These are phyloP conservation scores for Volucella inflata DNA, from an alignment of 2,888 invertebrate species.

Conservation along the genomic window DNA sequence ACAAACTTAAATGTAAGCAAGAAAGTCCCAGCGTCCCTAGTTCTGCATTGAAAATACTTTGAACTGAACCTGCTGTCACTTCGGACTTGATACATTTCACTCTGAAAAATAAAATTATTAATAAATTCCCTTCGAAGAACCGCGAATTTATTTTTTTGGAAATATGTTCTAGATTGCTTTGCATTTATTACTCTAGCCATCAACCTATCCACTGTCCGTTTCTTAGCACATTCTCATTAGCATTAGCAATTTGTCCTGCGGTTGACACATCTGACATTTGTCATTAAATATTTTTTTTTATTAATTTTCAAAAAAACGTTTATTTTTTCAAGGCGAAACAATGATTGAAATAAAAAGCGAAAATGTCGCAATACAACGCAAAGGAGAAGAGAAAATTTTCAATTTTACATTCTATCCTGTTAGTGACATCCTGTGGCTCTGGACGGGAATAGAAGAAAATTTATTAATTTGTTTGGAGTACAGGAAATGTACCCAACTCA, in stretches of 20 bases:
- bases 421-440: constrained; percentile 35
- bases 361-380: constrained; percentile 11
- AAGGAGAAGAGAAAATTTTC: constrained; percentile 11
- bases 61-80: too few species aligned
- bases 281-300: constrained; percentile 30
- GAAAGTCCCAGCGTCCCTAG: too few species aligned
- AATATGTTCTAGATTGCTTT: neutral
- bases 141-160: too few species aligned
- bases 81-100: too few species aligned
- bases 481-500: constrained; percentile 1
- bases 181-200: neutral
- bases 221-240: constrained; percentile 39
- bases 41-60: too few species aligned
- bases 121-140: too few species aligned
- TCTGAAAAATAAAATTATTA: too few species aligned
- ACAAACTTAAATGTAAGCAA: too few species aligned
- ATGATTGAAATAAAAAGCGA: constrained; percentile 18
- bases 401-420: constrained; percentile 29
- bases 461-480: neutral
- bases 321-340: neutral
- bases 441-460: constrained; percentile 29
- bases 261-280: constrained; percentile 40
- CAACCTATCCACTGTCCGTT: neutral
- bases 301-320: constrained; percentile 7
- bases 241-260: constrained; percentile 41